Evolutionary conservation across 2,797 vertebrate genomes (phyloP).

Genomic region (Luscinia megarhynchos): DNA sequence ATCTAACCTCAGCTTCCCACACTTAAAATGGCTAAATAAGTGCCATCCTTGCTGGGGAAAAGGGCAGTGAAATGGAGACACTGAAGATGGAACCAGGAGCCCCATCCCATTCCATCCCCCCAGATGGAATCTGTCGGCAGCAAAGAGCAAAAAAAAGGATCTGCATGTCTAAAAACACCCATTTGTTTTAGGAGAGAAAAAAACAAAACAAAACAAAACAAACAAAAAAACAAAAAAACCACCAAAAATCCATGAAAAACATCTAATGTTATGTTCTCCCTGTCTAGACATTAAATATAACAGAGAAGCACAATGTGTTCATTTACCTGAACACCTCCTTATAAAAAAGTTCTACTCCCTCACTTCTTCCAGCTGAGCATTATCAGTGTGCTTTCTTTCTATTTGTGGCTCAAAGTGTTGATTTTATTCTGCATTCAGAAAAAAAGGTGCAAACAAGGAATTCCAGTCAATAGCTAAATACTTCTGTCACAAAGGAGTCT

Average conservation of each 20-base stretch:
- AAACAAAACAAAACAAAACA: not conserved
- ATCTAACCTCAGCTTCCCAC: not conserved
- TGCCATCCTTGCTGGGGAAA: not conserved
- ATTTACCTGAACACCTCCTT: not conserved
- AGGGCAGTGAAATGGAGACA: not conserved
- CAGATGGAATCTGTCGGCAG: not conserved
- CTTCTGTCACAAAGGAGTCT: not conserved
- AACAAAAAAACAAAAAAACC: rapidly evolving
- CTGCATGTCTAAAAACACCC: not conserved
- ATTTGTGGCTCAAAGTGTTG: not conserved
- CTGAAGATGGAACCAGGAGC: not conserved
- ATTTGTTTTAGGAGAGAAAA: not conserved
- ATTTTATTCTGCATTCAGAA: not conserved
- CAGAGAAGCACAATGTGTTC: not conserved
- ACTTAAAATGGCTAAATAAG: not conserved
- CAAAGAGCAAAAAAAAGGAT: not conserved
- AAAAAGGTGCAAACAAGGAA: not conserved
- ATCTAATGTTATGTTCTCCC: not conserved
- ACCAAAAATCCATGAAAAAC: not conserved
- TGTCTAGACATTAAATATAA: not conserved
- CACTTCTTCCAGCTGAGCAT: not conserved
- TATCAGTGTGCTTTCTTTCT: not conserved
- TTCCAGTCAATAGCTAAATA: not conserved
- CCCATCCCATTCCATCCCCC: too few species aligned
- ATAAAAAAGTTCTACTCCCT: not conserved